phyloP scores from a whole-genome alignment of 2,888 invertebrate genomes.

The Argyresthia goedartella region DNA sequence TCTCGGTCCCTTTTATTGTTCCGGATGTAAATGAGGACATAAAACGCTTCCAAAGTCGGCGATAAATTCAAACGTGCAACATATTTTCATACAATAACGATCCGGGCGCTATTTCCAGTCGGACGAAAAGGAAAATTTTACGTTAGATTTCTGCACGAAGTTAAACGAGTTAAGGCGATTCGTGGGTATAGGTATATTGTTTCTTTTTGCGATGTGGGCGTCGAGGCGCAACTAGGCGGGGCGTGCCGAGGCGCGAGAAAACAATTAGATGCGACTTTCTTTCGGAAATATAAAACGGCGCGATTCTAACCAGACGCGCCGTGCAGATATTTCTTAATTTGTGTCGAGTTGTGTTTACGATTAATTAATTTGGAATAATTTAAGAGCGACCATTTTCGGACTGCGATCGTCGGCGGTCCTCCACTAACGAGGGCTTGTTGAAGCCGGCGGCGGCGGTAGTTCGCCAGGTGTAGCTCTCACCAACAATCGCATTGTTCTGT shows the following conservation, averaged over 20 bases:
- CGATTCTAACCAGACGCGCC: not conserved
- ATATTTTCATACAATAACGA: too few relatives aligned
- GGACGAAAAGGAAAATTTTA: not conserved
- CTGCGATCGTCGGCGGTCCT: not conserved
- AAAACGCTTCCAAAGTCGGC: not conserved
- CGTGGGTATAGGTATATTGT: constrained; percentile 10
- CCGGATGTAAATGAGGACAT: not conserved
- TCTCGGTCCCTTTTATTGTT: constrained; percentile 7
- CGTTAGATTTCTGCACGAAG: constrained; percentile 18
- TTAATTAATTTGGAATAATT: constrained; percentile 28
- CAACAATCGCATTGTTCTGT: constrained; percentile 1
- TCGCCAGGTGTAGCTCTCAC: not conserved
- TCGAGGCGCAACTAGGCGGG: constrained; percentile 16
- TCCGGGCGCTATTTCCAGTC: too few relatives aligned
- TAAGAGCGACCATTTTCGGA: constrained; percentile 8
- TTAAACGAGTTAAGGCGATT: constrained; percentile 25
- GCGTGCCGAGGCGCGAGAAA: constrained; percentile 18
- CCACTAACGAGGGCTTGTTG: not conserved
- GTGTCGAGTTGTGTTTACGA: constrained; percentile 14
- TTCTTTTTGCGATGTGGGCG: constrained; percentile 22
- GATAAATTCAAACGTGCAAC: too few relatives aligned
- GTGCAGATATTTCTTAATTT: constrained; percentile 18
- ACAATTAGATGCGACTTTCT: constrained; percentile 23
- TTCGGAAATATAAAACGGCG: not conserved
- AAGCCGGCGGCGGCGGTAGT: not conserved